Conservation (phyloP, 1,140 invertebrate species). For the Drosophila orosa region DNA sequence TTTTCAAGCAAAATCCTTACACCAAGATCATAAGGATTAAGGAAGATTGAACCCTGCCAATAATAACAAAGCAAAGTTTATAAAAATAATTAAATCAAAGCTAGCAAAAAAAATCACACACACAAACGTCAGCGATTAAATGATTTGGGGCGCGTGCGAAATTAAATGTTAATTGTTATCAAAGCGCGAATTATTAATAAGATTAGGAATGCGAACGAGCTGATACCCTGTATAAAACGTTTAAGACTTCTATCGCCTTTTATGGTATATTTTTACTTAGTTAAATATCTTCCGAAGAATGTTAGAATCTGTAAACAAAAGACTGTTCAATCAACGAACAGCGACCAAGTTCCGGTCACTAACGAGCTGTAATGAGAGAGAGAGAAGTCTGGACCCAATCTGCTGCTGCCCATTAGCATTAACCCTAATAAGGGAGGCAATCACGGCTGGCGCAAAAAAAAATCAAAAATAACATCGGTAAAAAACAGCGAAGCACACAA, state of each 20-base stretch:
- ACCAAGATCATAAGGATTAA: background rate
- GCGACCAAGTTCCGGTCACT: conserved; percentile 2
- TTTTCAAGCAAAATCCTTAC: background rate
- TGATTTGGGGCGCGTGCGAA: conserved; percentile 56
- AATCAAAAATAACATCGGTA: background rate
- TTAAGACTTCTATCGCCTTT: background rate
- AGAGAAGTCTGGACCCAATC: conserved; percentile 8
- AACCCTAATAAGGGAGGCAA: conserved; percentile 50
- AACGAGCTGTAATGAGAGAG: no score
- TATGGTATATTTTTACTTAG: background rate
- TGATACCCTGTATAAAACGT: background rate
- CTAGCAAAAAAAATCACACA: background rate
- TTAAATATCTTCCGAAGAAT: background rate
- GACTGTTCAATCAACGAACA: background rate
- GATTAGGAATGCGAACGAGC: background rate
- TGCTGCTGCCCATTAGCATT: conserved; percentile 43
- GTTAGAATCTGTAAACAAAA: background rate
- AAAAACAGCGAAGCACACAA: conserved; percentile 6
- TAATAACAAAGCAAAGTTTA: background rate
- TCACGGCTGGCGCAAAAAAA: conserved; percentile 33
- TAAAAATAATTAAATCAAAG: background rate
- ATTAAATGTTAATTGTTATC: conserved; percentile 45
- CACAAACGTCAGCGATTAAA: conserved; percentile 3
- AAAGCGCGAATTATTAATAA: conserved; percentile 8
- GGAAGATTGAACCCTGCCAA: background rate